Base-by-base conservation (phyloP, 2,888 invertebrate genomes). In the Pterobdella sp. region DNA sequence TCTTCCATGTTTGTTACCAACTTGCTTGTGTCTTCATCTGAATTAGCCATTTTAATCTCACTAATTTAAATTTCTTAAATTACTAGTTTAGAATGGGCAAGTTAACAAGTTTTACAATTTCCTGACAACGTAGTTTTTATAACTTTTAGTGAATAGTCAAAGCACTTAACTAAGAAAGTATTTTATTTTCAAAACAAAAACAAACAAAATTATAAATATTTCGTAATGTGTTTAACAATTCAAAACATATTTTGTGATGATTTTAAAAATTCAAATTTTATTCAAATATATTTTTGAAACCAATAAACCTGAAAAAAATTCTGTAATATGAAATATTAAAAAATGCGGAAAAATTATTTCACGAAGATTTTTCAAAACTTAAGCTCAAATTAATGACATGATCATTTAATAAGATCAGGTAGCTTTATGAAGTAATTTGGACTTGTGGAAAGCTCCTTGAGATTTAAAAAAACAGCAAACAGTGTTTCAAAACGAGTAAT, bases 111-210 rank as follows among this genome's bases (percentile, higher is more conserved):
- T n/a, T 4, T 14, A 3, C 60, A 56, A n/a, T 56, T 56, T 56
- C 60, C 60, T 56, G 60, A 18, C 60, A 56, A 56, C 60, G 60
- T 56, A 56, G 4, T 56, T 56, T 14, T n/a, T n/a, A n/a, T n/a
- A n/a, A n/a, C n/a, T n/a, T n/a, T n/a, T n/a, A n/a, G n/a, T n/a
- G n/a, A n/a, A n/a, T n/a, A n/a, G n/a, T n/a, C n/a, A n/a, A n/a
- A 42, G 42, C 42, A 42, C 7, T 7, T 42, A 42, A 42, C 42
- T 42, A 7, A 18, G 18, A 42, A 42, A 18, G 18, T n/a, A n/a
- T n/a, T n/a, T 14, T 42, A 18, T 14, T 18, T 42, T 14, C 42
- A 42, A 42, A 42, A 7, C 18, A 18, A 42, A 42, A 42, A 42
- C 7, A 14, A 42, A 42, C 7, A 42, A 42, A 14, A 14, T 18